Evolutionary conservation across 2,113 vertebrate species (phyloP).

Genomic region (Oryzias curvinotus): DNA sequence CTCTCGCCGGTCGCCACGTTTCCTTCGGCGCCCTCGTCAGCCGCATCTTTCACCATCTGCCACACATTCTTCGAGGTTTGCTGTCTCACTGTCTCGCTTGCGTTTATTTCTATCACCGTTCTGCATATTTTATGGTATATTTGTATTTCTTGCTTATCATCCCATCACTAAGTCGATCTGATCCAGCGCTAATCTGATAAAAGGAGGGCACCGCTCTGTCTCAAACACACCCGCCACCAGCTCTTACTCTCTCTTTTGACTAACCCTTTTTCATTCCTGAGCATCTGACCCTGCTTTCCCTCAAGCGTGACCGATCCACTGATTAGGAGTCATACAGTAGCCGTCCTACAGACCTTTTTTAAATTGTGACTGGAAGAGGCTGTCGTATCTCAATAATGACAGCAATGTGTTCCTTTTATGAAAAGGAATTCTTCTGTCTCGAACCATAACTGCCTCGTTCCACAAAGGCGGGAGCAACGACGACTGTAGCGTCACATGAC

Average conservation of each 20-base stretch:
- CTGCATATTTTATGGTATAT: slow-evolving; percentile 57
- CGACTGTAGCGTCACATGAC: slow-evolving; percentile 35
- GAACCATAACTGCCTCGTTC: slow-evolving; percentile 29
- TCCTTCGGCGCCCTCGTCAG: slow-evolving; percentile 17
- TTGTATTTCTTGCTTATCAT: slow-evolving; percentile 67
- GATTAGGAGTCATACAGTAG: slow-evolving; percentile 52
- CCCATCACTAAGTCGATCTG: slow-evolving; percentile 62
- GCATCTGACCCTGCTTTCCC: slow-evolving; percentile 61
- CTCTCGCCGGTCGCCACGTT: slow-evolving; percentile 4
- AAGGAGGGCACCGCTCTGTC: slow-evolving; percentile 71
- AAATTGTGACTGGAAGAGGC: slow-evolving; percentile 36
- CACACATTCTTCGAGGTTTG: slow-evolving; percentile 25
- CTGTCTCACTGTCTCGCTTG: slow-evolving; percentile 42
- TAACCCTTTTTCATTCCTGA: slow-evolving; percentile 61
- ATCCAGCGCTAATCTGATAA: slow-evolving; percentile 71
- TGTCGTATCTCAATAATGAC: slow-evolving; percentile 54
- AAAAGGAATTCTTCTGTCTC: slow-evolving; percentile 32
- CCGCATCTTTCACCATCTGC: not conserved
- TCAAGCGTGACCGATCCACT: slow-evolving; percentile 57
- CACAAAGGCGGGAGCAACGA: slow-evolving; percentile 8
- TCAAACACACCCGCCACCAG: slow-evolving; percentile 43
- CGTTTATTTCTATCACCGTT: slow-evolving; percentile 35
- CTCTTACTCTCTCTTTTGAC: slow-evolving; percentile 42
- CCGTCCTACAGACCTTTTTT: slow-evolving; percentile 42
- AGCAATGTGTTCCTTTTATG: slow-evolving; percentile 52